Conservation (phyloP, 1,140 invertebrate genomes). For the Drosophila erecta region DNA sequence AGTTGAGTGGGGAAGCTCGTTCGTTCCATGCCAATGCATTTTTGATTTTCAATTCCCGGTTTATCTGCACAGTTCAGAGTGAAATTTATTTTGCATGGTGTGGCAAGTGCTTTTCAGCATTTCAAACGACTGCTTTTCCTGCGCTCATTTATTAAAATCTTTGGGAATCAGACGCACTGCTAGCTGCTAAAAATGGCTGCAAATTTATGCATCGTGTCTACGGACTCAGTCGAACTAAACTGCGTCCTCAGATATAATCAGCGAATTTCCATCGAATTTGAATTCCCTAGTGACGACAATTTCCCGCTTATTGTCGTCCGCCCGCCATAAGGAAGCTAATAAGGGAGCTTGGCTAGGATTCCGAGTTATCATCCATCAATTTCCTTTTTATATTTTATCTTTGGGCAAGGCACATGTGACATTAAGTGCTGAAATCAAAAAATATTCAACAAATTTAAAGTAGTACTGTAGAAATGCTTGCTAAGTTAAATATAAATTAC, state of each 20-base stretch:
- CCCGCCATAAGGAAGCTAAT: slow-evolving; percentile 15
- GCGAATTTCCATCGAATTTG: slow-evolving; percentile 28
- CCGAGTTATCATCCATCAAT: not conserved
- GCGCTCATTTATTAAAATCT: slow-evolving; percentile 48
- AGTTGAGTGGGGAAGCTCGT: slow-evolving; percentile 2
- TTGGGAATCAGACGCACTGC: slow-evolving; percentile 29
- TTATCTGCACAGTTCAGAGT: slow-evolving; percentile 26
- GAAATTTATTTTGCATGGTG: slow-evolving; percentile 20
- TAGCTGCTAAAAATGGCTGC: slow-evolving; percentile 24
- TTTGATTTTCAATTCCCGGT: slow-evolving; percentile 40
- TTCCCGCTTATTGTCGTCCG: no score
- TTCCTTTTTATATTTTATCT: not conserved
- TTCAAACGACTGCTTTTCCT: slow-evolving; percentile 18
- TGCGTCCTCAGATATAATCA: slow-evolving; percentile 15
- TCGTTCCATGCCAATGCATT: slow-evolving; percentile 47
- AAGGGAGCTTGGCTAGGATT: not conserved
- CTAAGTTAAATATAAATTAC: no score
- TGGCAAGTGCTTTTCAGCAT: slow-evolving; percentile 27
- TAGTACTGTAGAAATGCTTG: no score
- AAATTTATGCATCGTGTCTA: slow-evolving; percentile 35
- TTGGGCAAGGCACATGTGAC: no score
- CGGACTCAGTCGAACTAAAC: slow-evolving; percentile 10
- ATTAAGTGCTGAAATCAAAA: no score
- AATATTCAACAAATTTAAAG: no score
- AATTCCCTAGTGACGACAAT: slow-evolving; percentile 25